Conservation (phyloP, 2,797 vertebrate genomes). For the Chanos chanos region DNA sequence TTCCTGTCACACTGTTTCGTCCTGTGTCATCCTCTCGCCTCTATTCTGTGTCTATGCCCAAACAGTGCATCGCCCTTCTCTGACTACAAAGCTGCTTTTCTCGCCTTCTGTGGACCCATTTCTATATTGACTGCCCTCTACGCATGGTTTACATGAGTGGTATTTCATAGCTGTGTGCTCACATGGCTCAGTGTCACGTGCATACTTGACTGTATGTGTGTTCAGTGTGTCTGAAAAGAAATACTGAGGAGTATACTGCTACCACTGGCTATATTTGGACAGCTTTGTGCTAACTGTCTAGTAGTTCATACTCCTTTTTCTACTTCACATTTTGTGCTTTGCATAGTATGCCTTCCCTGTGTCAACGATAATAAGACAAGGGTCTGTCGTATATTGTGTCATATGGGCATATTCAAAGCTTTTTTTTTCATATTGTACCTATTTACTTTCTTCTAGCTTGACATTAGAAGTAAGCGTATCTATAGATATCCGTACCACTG, state of each 20-base stretch:
- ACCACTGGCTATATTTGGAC: slow-evolving; percentile 55
- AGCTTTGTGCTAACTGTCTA: slow-evolving; percentile 45
- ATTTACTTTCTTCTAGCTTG: slow-evolving; percentile 9
- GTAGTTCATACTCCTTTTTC: slow-evolving; percentile 39
- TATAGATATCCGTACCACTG: slow-evolving; percentile 17
- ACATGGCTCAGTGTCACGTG: slow-evolving; percentile 57
- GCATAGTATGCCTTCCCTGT: slow-evolving; percentile 68
- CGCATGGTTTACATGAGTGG: not conserved
- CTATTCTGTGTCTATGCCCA: not conserved
- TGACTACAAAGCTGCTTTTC: no score
- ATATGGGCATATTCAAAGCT: slow-evolving; percentile 19
- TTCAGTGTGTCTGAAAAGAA: slow-evolving; percentile 53
- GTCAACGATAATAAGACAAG: slow-evolving; percentile 21
- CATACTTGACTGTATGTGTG: slow-evolving; percentile 54
- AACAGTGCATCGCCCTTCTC: no score
- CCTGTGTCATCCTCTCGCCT: no score
- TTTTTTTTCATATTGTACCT: slow-evolving; percentile 24
- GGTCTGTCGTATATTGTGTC: slow-evolving; percentile 32
- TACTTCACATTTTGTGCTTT: slow-evolving; percentile 70
- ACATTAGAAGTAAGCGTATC: slow-evolving; percentile 6
- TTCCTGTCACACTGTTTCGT: no score
- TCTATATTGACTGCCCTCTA: not conserved
- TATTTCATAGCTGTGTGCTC: not conserved
- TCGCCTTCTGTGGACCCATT: slow-evolving; percentile 16
- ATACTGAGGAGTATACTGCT: slow-evolving; percentile 51